Evolutionary conservation across 1,140 invertebrate species (phyloP), one percentile per base, ranked within the genome.

Genomic region (Bilobella aurantiaca): DNA sequence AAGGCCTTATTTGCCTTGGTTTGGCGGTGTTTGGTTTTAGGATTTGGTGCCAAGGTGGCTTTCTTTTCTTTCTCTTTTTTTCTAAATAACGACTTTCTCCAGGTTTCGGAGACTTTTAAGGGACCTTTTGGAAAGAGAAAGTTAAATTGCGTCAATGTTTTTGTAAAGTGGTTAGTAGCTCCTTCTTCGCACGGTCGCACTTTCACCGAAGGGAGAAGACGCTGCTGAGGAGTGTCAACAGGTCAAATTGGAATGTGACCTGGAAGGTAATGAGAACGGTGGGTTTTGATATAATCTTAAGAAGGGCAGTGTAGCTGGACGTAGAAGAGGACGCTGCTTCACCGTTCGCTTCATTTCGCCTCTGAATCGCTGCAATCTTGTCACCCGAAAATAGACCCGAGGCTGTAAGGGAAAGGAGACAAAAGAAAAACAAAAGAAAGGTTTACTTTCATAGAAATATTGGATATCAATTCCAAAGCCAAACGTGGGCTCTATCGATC

Each of bases 381-480:
- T 69, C 68, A 46, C 68, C 68, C 25, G 68, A 63, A 59, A 69
- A 69, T 62, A 67, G 64, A 47, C 68, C 65, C 61, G 68, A 69
- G 53, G 68, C 68, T 69, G 62, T 29, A 30, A 18, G 64, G 27
- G 18, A 25, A 58, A 59, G 30, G 46, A 63, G n/a, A 47, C 25
- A 67, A 64, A 56, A 64, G 32, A 29, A 46, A 49, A 23, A 66
- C 21, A 34, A 57, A 12, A 57, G 53, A 57, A 57, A 57, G n/a
- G n/a, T n/a, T n/a, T n/a, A n/a, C n/a, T n/a, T n/a, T n/a, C n/a
- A n/a, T n/a, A n/a, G n/a, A n/a, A n/a, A n/a, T n/a, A n/a, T n/a
- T n/a, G n/a, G n/a, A n/a, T n/a, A n/a, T n/a, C n/a, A n/a, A n/a
- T n/a, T n/a, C n/a, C n/a, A n/a, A n/a, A n/a, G n/a, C n/a, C n/a